A percentile compares a stretch with the other conserved stretches of the same genome.
phyloP scores from a whole-genome alignment of 1,140 invertebrate genomes.

The Paramacrobiotus metropolitanus region DNA sequence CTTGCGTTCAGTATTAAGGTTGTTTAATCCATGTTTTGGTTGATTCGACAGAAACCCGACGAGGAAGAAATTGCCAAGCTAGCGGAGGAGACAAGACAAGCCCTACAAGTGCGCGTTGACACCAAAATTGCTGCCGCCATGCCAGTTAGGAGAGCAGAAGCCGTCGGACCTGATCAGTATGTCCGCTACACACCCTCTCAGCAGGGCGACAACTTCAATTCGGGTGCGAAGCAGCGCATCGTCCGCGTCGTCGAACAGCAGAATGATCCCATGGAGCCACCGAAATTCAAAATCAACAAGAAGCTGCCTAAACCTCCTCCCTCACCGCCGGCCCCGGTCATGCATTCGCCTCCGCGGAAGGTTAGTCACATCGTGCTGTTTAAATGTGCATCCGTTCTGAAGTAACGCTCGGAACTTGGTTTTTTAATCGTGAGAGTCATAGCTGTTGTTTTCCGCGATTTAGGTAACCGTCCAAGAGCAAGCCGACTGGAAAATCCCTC shows the following conservation, averaged over 20 bases:
- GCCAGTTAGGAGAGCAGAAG: slow-evolving; percentile 29
- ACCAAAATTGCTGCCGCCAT: slow-evolving; percentile 50
- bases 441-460: too few relatives aligned
- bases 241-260: slow-evolving; percentile 88
- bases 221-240: slow-evolving; percentile 86
- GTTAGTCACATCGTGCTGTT: too few relatives aligned
- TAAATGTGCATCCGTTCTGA: not conserved
- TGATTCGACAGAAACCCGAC: slow-evolving; percentile 57
- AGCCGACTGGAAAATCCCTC: slow-evolving; percentile 98
- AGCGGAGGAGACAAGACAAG: slow-evolving; percentile 39
- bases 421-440: too few relatives aligned
- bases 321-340: slow-evolving; percentile 82
- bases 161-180: slow-evolving; percentile 25
- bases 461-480: slow-evolving; percentile 88
- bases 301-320: slow-evolving; percentile 73
- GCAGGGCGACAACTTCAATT: slow-evolving; percentile 81
- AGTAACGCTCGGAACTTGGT: not conserved
- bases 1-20: too few relatives aligned
- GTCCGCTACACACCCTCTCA: slow-evolving; percentile 80
- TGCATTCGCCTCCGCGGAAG: slow-evolving; percentile 91
- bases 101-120: slow-evolving; percentile 54
- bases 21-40: too few relatives aligned
- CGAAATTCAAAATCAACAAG: slow-evolving; percentile 53
- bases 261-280: slow-evolving; percentile 93
- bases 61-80: slow-evolving; percentile 61